Evolutionary conservation across 1,140 invertebrate species (phyloP).

Genomic region (Drosophila pseudoobscura): DNA sequence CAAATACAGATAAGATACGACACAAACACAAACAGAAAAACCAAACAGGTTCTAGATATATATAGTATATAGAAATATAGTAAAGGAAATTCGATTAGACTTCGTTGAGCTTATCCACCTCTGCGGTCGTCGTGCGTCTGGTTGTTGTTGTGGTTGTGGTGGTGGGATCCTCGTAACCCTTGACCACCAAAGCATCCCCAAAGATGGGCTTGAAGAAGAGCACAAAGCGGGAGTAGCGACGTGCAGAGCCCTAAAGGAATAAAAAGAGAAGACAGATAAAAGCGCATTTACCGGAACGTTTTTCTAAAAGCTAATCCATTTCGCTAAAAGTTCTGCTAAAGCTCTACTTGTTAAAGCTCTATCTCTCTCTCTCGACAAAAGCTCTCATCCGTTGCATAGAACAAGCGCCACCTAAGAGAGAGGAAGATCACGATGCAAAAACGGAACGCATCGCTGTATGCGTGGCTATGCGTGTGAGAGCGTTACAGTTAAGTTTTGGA

Average conservation of each 20-base stretch:
- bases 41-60: conserved; percentile 2
- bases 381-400: not conserved
- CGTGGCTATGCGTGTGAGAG: too few relatives aligned
- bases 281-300: too few relatives aligned
- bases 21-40: not conserved
- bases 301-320: too few relatives aligned
- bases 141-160: conserved; percentile 83
- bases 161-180: conserved; percentile 86
- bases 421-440: too few relatives aligned
- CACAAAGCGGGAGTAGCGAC: conserved; percentile 86
- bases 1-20: conserved; percentile 11
- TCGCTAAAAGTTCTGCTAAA: not conserved
- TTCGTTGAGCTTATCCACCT: conserved; percentile 63
- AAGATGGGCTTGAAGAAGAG: conserved; percentile 88
- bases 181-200: conserved; percentile 87
- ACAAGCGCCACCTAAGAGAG: too few relatives aligned
- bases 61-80: not conserved
- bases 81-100: conserved; percentile 31
- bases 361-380: not conserved
- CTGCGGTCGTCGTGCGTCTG: conserved; percentile 54
- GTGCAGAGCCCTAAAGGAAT: conserved; percentile 86
- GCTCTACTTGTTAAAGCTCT: not conserved
- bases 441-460: too few relatives aligned
- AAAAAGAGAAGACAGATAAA: not conserved
- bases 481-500: too few relatives aligned